Conservation (phyloP, 2,113 vertebrate species). For the Gila orcuttii region DNA sequence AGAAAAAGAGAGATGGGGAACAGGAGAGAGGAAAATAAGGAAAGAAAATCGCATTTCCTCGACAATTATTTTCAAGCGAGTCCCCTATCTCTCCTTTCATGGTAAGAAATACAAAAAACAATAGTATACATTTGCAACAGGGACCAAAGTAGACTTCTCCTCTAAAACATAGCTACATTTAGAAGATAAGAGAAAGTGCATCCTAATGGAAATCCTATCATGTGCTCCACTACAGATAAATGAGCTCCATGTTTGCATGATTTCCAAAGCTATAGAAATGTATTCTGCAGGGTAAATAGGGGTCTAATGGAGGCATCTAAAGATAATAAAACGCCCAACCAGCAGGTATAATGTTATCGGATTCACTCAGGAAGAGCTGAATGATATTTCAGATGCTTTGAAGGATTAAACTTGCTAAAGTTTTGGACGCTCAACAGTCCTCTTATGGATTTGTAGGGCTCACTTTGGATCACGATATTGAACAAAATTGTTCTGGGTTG, state of each 20-base stretch:
- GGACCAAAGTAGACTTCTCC: constrained; percentile 8
- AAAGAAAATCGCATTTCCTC: constrained; percentile 63
- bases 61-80: constrained; percentile 58
- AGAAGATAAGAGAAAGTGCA: constrained; percentile 32
- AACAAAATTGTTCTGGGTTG: background rate
- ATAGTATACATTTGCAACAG: constrained; percentile 23
- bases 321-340: background rate
- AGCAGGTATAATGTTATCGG: background rate
- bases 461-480: background rate
- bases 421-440: background rate
- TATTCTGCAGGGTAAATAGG: background rate
- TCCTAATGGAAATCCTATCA: background rate
- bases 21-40: constrained; percentile 41
- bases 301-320: background rate
- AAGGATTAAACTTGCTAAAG: background rate
- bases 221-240: constrained; percentile 15
- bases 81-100: constrained; percentile 40
- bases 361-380: background rate
- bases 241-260: constrained; percentile 13
- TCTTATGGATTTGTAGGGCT: background rate
- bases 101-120: constrained; percentile 26
- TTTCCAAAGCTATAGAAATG: constrained; percentile 13
- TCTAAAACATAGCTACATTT: constrained; percentile 31
- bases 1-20: constrained; percentile 48
- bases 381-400: background rate